Evolutionary conservation across 2,113 vertebrate species (phyloP), one percentile per base, ranked within the genome.

Genomic region (Vicugna pacos): DNA sequence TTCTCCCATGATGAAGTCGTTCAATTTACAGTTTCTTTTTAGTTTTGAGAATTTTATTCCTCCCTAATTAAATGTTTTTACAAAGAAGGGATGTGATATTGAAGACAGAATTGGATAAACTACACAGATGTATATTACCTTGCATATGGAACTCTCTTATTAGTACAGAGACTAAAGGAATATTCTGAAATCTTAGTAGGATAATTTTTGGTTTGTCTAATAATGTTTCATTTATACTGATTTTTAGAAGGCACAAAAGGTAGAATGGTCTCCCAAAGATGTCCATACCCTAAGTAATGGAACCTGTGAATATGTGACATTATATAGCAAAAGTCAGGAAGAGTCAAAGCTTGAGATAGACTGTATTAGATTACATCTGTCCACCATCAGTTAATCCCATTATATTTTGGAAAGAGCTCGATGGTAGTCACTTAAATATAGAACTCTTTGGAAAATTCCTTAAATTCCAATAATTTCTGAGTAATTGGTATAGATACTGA

Each of bases 161-260:
- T 77, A 83, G 32, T 42, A n/a, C 5, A 84, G 32, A 87, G 70
- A 19, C 14, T 70, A 48, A 79, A 91, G 81, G 38, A 84, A 38
- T 9, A 75, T 82, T 86, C 83, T 94, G 19, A 64, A 89, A 76
- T 93, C 3, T 64, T 93, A 64, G 56, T 30, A 87, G 35, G 64
- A 13, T 6, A 56, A 46, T 10, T 73, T 79, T 87, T 73, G 42
- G 3, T 54, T 80, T 82, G 1, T 75, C 19, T 84, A 10, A 14
- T 64, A 22, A 22, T 65, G 6, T 20, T 65, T 89, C 89, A n/a
- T 4, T 86, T 70, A 24, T 16, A 84, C 69, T 80, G 6, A 22
- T 81, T 62, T 76, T 50, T 46, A 76, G 65, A 84, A 75, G 13
- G 20, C 32, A 12, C 56, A 26, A 8, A n/a, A 56, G 24, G 10